phyloP scores from a whole-genome alignment of 2,113 vertebrate species.

The Suricata suricatta region DNA sequence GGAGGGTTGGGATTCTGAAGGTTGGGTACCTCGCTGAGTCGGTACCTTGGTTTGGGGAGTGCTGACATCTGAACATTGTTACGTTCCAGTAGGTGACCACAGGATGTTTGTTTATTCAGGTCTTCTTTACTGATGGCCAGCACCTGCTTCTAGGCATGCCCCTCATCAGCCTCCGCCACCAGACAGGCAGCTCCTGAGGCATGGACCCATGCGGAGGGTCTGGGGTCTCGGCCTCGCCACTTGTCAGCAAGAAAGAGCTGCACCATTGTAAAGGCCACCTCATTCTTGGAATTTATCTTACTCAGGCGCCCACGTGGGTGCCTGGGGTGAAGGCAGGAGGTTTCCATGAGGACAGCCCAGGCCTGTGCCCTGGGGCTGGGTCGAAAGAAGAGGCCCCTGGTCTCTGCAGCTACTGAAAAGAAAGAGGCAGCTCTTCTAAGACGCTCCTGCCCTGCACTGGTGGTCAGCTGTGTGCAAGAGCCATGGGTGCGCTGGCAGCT shows the following conservation, averaged over 20 bases:
- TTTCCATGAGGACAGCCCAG: neutral
- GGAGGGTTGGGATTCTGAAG: neutral
- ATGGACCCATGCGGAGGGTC: neutral
- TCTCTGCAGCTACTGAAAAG: neutral
- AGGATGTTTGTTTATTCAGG: neutral
- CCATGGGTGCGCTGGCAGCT: rapidly evolving
- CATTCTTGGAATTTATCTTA: neutral
- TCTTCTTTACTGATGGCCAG: neutral
- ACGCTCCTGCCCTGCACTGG: rapidly evolving
- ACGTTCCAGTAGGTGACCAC: neutral
- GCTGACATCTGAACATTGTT: neutral
- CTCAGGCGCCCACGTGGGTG: neutral
- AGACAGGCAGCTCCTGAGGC: neutral
- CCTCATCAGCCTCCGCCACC: neutral
- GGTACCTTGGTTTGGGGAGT: neutral
- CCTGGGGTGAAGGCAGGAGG: neutral
- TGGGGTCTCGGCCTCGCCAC: neutral
- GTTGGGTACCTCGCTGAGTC: neutral
- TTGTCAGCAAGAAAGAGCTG: neutral
- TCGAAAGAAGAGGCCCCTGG: neutral
- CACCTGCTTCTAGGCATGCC: neutral
- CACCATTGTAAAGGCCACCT: neutral
- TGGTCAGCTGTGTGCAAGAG: too few relatives aligned
- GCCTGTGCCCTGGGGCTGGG: neutral
- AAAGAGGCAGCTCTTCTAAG: neutral